phyloP scores from a whole-genome alignment of 2,113 vertebrate species.

The Lophochroa leadbeateri region DNA sequence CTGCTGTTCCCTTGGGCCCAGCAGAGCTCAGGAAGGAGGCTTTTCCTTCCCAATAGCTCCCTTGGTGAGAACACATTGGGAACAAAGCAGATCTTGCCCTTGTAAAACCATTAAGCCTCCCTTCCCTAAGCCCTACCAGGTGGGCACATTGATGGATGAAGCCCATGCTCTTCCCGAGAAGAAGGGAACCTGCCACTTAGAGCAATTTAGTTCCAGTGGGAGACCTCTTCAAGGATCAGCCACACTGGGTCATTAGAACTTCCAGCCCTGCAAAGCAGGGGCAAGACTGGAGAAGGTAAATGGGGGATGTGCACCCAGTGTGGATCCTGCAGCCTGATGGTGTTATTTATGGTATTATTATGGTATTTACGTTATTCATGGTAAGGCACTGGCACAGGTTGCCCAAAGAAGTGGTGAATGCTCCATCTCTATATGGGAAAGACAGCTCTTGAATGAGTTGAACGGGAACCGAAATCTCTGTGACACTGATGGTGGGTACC shows the following conservation, averaged over 20 bases:
- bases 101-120: not conserved
- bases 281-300: not conserved
- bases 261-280: not conserved
- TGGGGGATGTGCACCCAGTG: accelerated
- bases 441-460: not conserved
- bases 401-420: not conserved
- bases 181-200: not conserved
- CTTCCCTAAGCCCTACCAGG: not conserved
- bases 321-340: not conserved
- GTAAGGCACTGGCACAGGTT: not conserved
- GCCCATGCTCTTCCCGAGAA: not conserved
- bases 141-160: not conserved
- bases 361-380: not conserved
- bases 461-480: not conserved
- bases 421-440: not conserved
- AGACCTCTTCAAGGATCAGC: not conserved
- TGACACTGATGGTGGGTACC: not conserved
- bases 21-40: not conserved
- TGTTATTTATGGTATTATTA: not conserved
- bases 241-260: accelerated
- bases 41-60: not conserved
- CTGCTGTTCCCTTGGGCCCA: not conserved
- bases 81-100: not conserved
- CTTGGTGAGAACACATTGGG: not conserved
- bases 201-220: not conserved